Evolutionary conservation across 2,113 vertebrate species (phyloP).

Genomic region (Sphaerodactylus townsendi): DNA sequence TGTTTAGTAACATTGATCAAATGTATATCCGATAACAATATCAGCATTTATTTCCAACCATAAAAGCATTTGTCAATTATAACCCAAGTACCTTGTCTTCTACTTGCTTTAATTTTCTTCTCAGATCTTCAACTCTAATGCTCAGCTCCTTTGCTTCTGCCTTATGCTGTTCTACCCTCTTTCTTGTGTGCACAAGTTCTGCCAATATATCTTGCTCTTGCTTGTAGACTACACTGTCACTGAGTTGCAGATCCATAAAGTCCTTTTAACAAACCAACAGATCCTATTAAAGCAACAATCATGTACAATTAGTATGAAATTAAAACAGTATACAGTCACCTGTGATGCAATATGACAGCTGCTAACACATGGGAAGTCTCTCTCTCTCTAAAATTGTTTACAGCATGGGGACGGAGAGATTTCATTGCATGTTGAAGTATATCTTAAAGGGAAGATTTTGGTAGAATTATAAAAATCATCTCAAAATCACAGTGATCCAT

Average conservation of each 20-base stretch:
- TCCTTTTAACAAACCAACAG: conserved; percentile 38
- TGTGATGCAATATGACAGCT: not conserved
- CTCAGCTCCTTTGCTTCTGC: conserved; percentile 38
- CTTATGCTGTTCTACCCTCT: conserved; percentile 3
- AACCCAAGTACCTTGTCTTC: conserved; percentile 19
- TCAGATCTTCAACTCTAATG: conserved; percentile 34
- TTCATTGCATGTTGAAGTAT: not conserved
- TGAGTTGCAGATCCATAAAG: not conserved
- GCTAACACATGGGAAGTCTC: not conserved
- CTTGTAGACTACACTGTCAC: conserved; percentile 22
- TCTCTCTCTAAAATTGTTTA: not conserved
- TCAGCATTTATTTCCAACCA: not conserved
- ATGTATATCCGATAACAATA: not conserved
- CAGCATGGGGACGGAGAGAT: no score
- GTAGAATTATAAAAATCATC: no score
- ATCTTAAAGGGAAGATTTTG: not conserved
- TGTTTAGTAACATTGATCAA: not conserved
- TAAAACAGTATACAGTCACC: not conserved
- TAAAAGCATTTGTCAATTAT: not conserved
- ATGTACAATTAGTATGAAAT: not conserved
- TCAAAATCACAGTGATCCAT: no score
- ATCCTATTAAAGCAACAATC: rapidly evolving
- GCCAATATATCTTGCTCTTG: conserved; percentile 17
- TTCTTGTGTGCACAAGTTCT: conserved; percentile 14
- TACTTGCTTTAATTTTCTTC: not conserved